Base-by-base conservation (phyloP, 2,888 invertebrate species). In the Erebia aethiops region DNA sequence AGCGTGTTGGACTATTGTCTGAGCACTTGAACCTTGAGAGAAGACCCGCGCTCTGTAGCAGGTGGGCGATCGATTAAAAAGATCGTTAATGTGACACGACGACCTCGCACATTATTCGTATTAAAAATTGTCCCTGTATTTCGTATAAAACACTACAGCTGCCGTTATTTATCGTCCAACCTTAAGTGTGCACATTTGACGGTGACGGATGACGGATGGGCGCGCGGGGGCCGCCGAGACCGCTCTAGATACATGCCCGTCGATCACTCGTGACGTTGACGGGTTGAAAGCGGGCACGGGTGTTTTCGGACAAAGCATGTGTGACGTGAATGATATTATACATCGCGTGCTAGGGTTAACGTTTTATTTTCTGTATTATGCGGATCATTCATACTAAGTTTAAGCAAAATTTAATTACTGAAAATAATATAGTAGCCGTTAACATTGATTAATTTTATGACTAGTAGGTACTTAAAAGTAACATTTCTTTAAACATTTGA, bases 181-280 rank as follows among this genome's bases (percentile, higher is more conserved):
- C 73, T 67, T 69, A 60, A 69, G 63, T 63, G 72, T 65, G 71
- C 74, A 78, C 66, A 54, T 78, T 80, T 84, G 88, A 88, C 87
- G 87, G 87, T 88, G 89, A 88, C 85, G 84, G 84, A 88, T 86
- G 62, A 66, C 66, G 66, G 70, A 84, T 83, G 82, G 86, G 84
- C 84, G 84, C 82, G 79, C 74, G 75, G 79, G 80, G 81, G 79
- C 75, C 76, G 77, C 56, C 78, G 80, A 79, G 83, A 81, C 85
- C 84, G 83, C 83, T 84, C 82, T 77, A 86, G 86, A 88, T 86
- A 84, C 84, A 87, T 86, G 81, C 84, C 80, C 83, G 85, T 86
- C 88, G 84, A 89, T 88, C 89, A 87, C 87, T 87, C 85, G 86
- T 85, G 68, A 69, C 70, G 60, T 70, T 70, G 70, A 70, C 70